A percentile compares a stretch with the other conserved stretches of the same genome.
Conservation (phyloP, 2,888 invertebrate species). For the Thera obeliscata region DNA sequence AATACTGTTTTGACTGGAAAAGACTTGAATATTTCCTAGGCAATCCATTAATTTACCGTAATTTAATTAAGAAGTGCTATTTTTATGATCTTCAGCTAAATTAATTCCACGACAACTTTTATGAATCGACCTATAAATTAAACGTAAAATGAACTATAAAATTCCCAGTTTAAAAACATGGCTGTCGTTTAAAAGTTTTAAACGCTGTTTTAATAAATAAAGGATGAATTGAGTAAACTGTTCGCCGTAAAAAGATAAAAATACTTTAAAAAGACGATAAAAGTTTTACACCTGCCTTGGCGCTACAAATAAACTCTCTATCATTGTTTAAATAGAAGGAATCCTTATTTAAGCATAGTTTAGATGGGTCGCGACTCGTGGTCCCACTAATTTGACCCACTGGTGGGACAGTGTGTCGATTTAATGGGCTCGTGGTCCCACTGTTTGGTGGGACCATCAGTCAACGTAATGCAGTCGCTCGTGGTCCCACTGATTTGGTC, state of each 20-base stretch:
- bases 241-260: slow-evolving; percentile 45
- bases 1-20: too few species aligned
- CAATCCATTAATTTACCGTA: neutral
- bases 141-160: slow-evolving; percentile 38
- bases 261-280: slow-evolving; percentile 49
- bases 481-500: too few species aligned
- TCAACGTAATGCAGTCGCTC: too few species aligned
- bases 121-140: slow-evolving; percentile 37
- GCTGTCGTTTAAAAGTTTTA: slow-evolving; percentile 28
- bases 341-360: slow-evolving; percentile 20
- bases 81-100: slow-evolving; percentile 28
- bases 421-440: too few species aligned
- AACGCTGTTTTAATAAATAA: slow-evolving; percentile 42
- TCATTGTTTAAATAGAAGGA: slow-evolving; percentile 33
- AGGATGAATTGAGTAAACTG: slow-evolving; percentile 43
- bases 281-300: slow-evolving; percentile 53
- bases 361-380: too few species aligned
- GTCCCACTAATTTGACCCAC: too few species aligned
- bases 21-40: too few species aligned
- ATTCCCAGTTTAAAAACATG: slow-evolving; percentile 39
- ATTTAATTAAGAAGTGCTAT: slow-evolving; percentile 13
- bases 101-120: slow-evolving; percentile 25
- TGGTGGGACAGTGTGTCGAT: too few species aligned
- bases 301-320: slow-evolving; percentile 38
- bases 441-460: too few species aligned